These are phyloP conservation scores for Tachina fera DNA, from an alignment of 2,888 invertebrate genomes.

Conservation along the genomic window DNA sequence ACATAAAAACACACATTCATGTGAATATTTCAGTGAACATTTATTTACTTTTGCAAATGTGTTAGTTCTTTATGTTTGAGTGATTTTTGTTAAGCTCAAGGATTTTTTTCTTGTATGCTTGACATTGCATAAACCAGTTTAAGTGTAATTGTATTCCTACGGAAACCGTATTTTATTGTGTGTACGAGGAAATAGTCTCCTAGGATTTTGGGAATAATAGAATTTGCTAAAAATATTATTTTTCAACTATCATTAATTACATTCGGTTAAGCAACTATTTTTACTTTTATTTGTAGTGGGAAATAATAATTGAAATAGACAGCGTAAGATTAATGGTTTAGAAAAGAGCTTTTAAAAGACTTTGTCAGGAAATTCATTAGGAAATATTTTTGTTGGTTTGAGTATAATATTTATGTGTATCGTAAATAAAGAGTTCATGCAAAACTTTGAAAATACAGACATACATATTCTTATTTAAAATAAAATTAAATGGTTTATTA, in stretches of 20 bases:
- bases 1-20: too few species aligned
- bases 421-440: too few species aligned
- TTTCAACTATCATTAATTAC: slow-evolving; percentile 16
- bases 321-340: slow-evolving; percentile 7
- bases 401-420: too few species aligned
- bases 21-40: background rate
- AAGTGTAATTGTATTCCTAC: slow-evolving; percentile 44
- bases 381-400: background rate
- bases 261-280: background rate
- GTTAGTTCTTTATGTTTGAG: slow-evolving; percentile 5
- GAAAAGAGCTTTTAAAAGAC: background rate
- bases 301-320: slow-evolving; percentile 30
- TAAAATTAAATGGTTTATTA: too few species aligned
- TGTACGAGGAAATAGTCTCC: background rate
- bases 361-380: background rate
- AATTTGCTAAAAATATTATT: background rate
- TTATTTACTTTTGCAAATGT: slow-evolving; percentile 2
- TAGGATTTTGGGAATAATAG: slow-evolving; percentile 11
- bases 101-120: slow-evolving; percentile 43
- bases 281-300: background rate
- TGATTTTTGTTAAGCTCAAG: slow-evolving; percentile 31
- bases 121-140: slow-evolving; percentile 53
- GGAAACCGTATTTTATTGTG: background rate
- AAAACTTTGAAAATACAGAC: too few species aligned
- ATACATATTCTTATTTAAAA: too few species aligned